These are phyloP conservation scores for Bombus haemorrhoidalis DNA, from an alignment of 1,140 invertebrate genomes.

Conservation along the genomic window DNA sequence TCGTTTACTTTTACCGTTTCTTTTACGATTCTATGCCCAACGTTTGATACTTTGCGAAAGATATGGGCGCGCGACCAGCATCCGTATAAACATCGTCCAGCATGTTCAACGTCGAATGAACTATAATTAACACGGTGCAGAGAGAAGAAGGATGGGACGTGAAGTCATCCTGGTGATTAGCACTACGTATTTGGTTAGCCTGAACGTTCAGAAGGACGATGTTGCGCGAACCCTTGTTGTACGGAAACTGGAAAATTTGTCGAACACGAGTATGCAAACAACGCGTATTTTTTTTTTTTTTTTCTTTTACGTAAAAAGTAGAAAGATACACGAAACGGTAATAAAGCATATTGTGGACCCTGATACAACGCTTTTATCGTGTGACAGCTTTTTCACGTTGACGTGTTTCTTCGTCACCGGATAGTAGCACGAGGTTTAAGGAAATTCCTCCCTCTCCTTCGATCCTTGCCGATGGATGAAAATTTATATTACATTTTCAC, in stretches of 20 bases:
- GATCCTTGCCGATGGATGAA: no score
- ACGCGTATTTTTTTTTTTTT: not conserved
- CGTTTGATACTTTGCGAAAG: no score
- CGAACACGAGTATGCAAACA: not conserved
- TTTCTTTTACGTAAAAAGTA: not conserved
- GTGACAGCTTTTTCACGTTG: not conserved
- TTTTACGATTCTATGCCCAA: not conserved
- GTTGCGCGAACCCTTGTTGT: not conserved
- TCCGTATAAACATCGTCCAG: not conserved
- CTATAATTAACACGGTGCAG: not conserved
- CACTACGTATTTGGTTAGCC: not conserved
- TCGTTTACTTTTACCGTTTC: not conserved
- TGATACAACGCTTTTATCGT: not conserved
- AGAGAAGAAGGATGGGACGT: not conserved
- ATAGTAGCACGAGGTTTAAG: not conserved
- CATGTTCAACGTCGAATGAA: not conserved
- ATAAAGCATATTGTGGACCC: no score
- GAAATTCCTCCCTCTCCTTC: no score
- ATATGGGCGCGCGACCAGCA: not conserved
- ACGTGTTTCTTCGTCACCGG: not conserved
- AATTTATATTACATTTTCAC: no score
- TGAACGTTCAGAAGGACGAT: not conserved
- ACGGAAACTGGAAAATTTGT: not conserved
- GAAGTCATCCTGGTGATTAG: not conserved
- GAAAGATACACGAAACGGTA: not conserved